Evolutionary conservation across 2,888 invertebrate genomes (phyloP).

Genomic region (Phyto melanocephala): DNA sequence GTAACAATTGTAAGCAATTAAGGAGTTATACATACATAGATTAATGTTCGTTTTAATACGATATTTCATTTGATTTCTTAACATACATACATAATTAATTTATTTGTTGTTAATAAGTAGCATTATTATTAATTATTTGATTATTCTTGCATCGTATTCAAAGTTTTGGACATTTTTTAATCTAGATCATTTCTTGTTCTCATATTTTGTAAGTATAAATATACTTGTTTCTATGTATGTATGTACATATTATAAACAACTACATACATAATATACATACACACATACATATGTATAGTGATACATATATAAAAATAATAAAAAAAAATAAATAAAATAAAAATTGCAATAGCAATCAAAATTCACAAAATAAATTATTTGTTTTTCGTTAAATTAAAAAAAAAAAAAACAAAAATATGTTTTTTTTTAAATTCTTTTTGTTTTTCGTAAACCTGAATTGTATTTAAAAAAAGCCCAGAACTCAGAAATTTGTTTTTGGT

Average conservation of each 20-base stretch:
- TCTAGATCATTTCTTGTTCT: constrained; percentile 46
- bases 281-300: not conserved
- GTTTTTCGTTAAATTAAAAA: not conserved
- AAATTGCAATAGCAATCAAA: constrained; percentile 39
- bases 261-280: not conserved
- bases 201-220: constrained; percentile 1
- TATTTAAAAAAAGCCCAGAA: constrained; percentile 75
- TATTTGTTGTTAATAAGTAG: constrained; percentile 65
- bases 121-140: constrained; percentile 14
- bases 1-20: constrained; percentile 63
- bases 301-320: not conserved
- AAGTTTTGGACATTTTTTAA: constrained; percentile 78
- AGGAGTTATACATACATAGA: constrained; percentile 24
- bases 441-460: not conserved
- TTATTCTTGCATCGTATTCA: constrained; percentile 75
- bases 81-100: constrained; percentile 39
- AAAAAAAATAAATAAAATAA: not conserved
- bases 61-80: constrained; percentile 30
- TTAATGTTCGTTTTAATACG: constrained; percentile 48
- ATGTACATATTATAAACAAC: constrained; percentile 1
- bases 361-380: not conserved
- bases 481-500: constrained; percentile 75
- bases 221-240: not conserved
- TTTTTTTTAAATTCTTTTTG: not conserved
- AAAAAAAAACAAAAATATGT: not conserved